These are phyloP conservation scores for Lepidotrigona ventralis DNA, from an alignment of 1,140 invertebrate species.

Conservation along the genomic window DNA sequence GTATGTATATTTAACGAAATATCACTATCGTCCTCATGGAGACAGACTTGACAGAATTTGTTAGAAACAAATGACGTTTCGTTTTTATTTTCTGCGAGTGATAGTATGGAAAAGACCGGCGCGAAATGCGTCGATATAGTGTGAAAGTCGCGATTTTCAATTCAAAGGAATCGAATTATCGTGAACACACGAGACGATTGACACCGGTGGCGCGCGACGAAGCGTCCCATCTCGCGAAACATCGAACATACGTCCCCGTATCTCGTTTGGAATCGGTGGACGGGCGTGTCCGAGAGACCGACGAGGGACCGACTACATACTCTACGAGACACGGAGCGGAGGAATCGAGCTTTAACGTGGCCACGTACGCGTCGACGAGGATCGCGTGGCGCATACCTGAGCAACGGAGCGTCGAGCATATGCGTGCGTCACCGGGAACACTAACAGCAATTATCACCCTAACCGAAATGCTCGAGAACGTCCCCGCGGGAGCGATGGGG, in stretches of 20 bases:
- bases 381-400: conserved; percentile 22
- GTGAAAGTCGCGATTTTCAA: no score
- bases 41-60: no score
- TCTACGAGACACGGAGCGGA: no score
- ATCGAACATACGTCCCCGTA: conserved; percentile 6
- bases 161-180: neutral
- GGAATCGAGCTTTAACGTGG: neutral
- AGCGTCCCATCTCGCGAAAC: conserved; percentile 4
- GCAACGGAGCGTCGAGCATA: conserved; percentile 36
- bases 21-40: no score
- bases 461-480: conserved; percentile 46
- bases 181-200: neutral
- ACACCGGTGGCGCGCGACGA: neutral
- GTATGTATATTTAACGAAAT: no score
- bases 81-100: no score
- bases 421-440: conserved; percentile 65
- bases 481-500: conserved; percentile 13
- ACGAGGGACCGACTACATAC: neutral
- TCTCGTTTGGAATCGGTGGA: conserved; percentile 15
- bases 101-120: no score
- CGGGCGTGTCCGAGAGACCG: neutral
- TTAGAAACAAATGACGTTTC: no score
- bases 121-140: no score
- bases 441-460: conserved; percentile 76
- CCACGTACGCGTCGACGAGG: conserved; percentile 5